phyloP scores from a whole-genome alignment of 2,797 vertebrate genomes.

The Pogonophryne albipinna region DNA sequence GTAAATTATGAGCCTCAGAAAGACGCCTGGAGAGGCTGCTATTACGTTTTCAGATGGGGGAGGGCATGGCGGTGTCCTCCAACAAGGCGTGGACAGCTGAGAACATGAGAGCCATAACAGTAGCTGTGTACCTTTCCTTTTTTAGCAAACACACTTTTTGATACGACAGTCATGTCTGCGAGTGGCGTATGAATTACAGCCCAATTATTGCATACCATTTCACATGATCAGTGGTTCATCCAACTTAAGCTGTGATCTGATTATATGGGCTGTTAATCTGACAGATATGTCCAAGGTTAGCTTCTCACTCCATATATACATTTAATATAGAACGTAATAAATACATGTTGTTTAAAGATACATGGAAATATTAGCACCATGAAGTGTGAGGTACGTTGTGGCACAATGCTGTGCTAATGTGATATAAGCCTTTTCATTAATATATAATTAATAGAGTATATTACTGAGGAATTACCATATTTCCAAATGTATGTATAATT shows the following conservation, averaged over 20 bases:
- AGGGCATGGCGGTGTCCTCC: conserved; percentile 45
- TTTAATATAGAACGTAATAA: conserved; percentile 15
- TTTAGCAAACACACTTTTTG: conserved; percentile 61
- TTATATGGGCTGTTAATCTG: conserved; percentile 42
- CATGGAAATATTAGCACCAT: background rate
- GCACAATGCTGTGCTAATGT: background rate
- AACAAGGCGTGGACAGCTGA: conserved; percentile 70
- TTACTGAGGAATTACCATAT: background rate
- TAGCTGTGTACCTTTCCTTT: conserved; percentile 59
- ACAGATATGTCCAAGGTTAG: background rate
- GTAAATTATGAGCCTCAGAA: conserved; percentile 17
- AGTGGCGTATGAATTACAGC: conserved; percentile 41
- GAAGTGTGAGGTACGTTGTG: too few relatives aligned
- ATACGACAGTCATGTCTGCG: conserved; percentile 21
- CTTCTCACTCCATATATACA: background rate
- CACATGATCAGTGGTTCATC: conserved; percentile 44
- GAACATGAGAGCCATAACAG: conserved; percentile 56
- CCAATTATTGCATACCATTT: conserved; percentile 54
- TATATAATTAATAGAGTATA: background rate
- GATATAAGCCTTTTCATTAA: background rate
- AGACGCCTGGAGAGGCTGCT: conserved; percentile 13
- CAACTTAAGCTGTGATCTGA: conserved; percentile 45
- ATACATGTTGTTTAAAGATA: background rate
- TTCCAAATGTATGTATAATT: background rate
- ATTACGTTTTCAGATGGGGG: conserved; percentile 41